Evolutionary conservation across 2,888 invertebrate species (phyloP).

Genomic region (Mythimna albipuncta): DNA sequence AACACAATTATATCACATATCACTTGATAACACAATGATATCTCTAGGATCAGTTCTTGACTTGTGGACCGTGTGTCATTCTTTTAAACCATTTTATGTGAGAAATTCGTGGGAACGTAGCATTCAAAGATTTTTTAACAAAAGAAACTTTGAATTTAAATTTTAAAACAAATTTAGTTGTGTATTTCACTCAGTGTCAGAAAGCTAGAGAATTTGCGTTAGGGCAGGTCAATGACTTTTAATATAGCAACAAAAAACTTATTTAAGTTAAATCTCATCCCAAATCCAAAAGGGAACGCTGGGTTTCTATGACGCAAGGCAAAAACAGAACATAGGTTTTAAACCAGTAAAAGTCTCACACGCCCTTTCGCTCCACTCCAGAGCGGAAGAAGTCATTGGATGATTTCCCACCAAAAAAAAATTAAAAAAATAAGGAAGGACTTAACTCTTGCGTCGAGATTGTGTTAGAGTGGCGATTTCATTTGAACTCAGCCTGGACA

Average conservation of each 20-base stretch:
- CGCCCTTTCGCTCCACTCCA: too few relatives aligned
- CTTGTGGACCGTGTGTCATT: conserved; percentile 21
- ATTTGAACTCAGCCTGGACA: conserved; percentile 24
- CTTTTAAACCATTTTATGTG: too few relatives aligned
- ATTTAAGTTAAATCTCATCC: not conserved
- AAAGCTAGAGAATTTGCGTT: not conserved
- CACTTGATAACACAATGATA: conserved; percentile 7
- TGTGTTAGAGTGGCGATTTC: not conserved
- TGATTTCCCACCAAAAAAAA: too few relatives aligned
- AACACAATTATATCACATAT: conserved; percentile 29
- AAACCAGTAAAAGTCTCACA: too few relatives aligned
- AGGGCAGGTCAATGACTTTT: not conserved
- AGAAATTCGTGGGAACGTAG: not conserved
- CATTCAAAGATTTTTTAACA: not conserved
- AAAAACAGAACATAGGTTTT: too few relatives aligned
- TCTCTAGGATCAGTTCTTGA: conserved; percentile 40
- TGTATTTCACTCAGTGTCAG: not conserved
- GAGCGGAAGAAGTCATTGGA: too few relatives aligned
- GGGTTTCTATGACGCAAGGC: too few relatives aligned
- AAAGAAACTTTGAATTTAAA: not conserved
- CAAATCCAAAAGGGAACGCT: not conserved
- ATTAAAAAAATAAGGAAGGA: conserved; percentile 44
- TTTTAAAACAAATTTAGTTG: not conserved
- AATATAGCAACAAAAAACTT: not conserved
- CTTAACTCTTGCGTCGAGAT: not conserved